phyloP scores from a whole-genome alignment of 1,140 invertebrate genomes.

The Ips typographus region DNA sequence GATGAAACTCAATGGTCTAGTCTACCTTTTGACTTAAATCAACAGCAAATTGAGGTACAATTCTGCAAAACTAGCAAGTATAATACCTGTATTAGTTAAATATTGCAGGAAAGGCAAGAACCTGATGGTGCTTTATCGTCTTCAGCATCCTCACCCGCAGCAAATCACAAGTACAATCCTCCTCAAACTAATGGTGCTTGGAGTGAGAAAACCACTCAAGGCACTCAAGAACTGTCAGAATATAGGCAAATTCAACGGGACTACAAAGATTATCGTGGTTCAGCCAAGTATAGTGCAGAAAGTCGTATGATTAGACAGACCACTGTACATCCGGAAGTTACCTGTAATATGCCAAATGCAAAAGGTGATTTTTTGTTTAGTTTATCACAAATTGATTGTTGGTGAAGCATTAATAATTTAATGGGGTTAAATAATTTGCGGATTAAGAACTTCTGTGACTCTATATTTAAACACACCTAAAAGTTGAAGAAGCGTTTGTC shows the following conservation, averaged over 20 bases:
- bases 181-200: conserved; percentile 29
- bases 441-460: no score
- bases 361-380: conserved; percentile 32
- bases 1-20: conserved; percentile 55
- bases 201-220: conserved; percentile 37
- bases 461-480: no score
- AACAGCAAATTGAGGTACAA: conserved; percentile 42
- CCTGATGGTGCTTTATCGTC: conserved; percentile 67
- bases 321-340: conserved; percentile 48
- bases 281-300: conserved; percentile 22
- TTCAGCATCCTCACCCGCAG: conserved; percentile 48
- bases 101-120: conserved; percentile 50
- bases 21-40: conserved; percentile 42
- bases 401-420: not conserved
- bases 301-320: conserved; percentile 35
- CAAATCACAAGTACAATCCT: conserved; percentile 31
- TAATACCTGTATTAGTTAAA: conserved; percentile 5
- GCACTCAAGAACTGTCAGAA: conserved; percentile 48
- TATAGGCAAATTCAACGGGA: conserved; percentile 48
- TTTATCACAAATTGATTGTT: conserved; percentile 6
- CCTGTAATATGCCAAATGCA: conserved; percentile 50
- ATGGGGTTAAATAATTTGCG: not conserved
- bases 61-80: not conserved
- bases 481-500: no score
- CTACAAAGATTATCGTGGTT: conserved; percentile 47